phyloP scores from a whole-genome alignment of 2,113 vertebrate species.

The Otocyon megalotis region DNA sequence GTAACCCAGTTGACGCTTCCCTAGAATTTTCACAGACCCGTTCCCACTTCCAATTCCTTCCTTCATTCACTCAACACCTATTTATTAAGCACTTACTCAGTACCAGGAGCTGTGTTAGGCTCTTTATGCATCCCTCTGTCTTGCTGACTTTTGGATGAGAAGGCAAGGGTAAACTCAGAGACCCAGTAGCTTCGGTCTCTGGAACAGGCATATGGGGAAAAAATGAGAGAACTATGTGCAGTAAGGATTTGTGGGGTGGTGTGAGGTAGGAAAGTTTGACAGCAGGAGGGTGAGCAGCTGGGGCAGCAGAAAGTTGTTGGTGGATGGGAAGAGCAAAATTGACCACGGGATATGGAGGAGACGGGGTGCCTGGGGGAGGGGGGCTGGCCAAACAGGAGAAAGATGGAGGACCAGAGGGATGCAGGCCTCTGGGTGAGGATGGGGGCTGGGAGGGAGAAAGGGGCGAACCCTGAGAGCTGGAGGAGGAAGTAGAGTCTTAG shows the following conservation, averaged over 20 bases:
- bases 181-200: neutral
- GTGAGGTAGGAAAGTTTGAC: neutral
- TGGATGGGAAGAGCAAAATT: neutral
- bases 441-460: conserved; percentile 15
- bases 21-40: neutral
- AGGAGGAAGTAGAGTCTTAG: conserved; percentile 83
- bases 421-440: neutral
- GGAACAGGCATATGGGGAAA: neutral
- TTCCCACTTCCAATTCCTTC: neutral
- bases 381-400: neutral
- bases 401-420: neutral
- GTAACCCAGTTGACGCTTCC: neutral
- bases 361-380: neutral
- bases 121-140: neutral
- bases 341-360: neutral
- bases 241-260: neutral
- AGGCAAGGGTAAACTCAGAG: neutral
- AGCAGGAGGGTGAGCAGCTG: neutral
- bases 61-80: neutral
- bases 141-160: neutral
- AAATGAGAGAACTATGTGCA: neutral
- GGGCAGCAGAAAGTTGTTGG: neutral
- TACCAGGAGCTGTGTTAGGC: neutral
- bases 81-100: neutral
- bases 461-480: conserved; percentile 72